These are phyloP conservation scores for Synodontis membranacea DNA, from an alignment of 2,113 vertebrate genomes.

Conservation along the genomic window DNA sequence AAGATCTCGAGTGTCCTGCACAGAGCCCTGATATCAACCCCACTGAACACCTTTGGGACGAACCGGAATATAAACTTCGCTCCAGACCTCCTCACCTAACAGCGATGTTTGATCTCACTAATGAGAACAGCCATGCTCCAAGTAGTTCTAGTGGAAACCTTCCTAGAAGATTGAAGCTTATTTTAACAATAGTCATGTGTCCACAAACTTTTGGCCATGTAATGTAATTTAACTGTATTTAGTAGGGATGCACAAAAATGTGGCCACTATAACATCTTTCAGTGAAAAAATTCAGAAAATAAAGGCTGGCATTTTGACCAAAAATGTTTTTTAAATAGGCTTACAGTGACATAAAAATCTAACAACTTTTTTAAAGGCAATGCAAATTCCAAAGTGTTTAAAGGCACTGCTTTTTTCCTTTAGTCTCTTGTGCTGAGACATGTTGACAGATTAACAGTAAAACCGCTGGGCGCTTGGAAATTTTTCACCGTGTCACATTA, in stretches of 20 bases:
- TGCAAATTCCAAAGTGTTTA: background rate
- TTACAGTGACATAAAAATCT: background rate
- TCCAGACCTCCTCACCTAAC: background rate
- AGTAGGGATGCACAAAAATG: background rate
- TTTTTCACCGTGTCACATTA: background rate
- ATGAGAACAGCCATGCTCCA: background rate
- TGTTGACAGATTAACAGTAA: background rate
- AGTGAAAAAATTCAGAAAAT: background rate
- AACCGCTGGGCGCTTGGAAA: background rate
- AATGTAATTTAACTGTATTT: background rate
- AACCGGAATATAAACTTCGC: background rate
- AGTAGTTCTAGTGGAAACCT: background rate
- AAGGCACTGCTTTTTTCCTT: background rate
- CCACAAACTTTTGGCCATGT: background rate
- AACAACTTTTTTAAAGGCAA: background rate
- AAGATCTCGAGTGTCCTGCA: too few relatives aligned
- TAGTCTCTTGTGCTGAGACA: background rate
- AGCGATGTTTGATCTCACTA: background rate
- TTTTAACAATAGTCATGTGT: background rate
- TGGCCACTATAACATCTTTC: background rate
- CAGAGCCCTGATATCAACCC: background rate
- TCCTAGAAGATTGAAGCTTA: background rate
- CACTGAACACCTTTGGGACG: background rate
- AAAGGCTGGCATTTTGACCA: background rate
- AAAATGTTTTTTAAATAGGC: background rate